phyloP scores from a whole-genome alignment of 2,797 vertebrate species.

The Halcyon badia region DNA sequence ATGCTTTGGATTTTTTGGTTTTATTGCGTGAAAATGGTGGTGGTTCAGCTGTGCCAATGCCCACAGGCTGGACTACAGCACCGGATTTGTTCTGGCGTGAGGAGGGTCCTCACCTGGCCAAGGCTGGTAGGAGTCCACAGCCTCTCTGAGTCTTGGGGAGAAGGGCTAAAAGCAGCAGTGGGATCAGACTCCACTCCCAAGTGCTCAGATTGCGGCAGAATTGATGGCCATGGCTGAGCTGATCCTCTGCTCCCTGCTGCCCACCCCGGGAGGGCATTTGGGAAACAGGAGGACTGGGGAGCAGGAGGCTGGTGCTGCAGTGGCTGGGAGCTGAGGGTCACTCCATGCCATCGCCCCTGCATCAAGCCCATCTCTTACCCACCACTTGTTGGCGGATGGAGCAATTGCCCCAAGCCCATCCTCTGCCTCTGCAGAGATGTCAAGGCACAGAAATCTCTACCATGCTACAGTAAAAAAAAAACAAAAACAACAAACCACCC shows the following conservation, averaged over 20 bases:
- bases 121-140: neutral
- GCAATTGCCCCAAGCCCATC: neutral
- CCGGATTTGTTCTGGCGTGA: neutral
- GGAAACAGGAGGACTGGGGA: neutral
- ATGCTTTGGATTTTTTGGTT: conserved; percentile 48
- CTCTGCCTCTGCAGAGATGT: neutral
- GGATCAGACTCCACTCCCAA: neutral
- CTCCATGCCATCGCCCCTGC: neutral
- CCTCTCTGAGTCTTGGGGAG: neutral
- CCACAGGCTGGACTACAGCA: neutral
- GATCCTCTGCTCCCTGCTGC: neutral
- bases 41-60: neutral
- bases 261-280: rapidly evolving
- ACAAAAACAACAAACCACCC: neutral
- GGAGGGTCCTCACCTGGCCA: rapidly evolving
- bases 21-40: conserved; percentile 45
- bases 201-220: neutral
- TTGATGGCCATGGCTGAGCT: neutral
- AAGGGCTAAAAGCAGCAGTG: neutral
- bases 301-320: neutral
- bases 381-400: neutral
- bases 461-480: neutral
- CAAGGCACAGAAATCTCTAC: neutral
- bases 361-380: neutral
- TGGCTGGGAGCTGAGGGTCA: neutral